These are phyloP conservation scores for Hemaris fuciformis DNA, from an alignment of 2,888 invertebrate genomes.

Conservation along the genomic window DNA sequence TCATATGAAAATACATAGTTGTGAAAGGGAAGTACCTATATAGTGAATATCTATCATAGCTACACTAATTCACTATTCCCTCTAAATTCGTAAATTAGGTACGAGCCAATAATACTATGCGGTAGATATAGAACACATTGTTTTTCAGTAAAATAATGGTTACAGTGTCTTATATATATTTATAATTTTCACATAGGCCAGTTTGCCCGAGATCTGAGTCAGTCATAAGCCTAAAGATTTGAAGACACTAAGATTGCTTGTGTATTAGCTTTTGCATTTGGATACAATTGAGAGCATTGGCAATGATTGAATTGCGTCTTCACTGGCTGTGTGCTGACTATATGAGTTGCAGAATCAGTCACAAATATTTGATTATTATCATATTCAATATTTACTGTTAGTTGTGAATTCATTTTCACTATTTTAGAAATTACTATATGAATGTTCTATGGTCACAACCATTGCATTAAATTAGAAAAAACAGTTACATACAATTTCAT, in stretches of 20 bases:
- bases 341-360: neutral
- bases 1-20: neutral
- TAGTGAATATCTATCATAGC: neutral
- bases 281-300: neutral
- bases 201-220: constrained; percentile 56
- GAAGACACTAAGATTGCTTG: neutral
- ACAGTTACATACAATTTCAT: neutral
- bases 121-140: constrained; percentile 30
- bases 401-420: neutral
- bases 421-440: neutral
- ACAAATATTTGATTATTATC: neutral
- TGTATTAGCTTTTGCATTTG: neutral
- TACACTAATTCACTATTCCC: constrained; percentile 24
- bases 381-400: neutral
- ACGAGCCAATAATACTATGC: constrained; percentile 26
- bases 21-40: neutral
- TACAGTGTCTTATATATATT: constrained; percentile 13
- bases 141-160: constrained; percentile 18
- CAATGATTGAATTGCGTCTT: neutral
- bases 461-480: neutral
- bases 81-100: constrained; percentile 18
- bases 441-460: neutral
- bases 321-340: too few relatives aligned
- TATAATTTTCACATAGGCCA: constrained; percentile 34
- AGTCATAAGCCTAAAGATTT: constrained; percentile 30